Conservation (phyloP, 1,140 invertebrate genomes). For the Cydia amplana region DNA sequence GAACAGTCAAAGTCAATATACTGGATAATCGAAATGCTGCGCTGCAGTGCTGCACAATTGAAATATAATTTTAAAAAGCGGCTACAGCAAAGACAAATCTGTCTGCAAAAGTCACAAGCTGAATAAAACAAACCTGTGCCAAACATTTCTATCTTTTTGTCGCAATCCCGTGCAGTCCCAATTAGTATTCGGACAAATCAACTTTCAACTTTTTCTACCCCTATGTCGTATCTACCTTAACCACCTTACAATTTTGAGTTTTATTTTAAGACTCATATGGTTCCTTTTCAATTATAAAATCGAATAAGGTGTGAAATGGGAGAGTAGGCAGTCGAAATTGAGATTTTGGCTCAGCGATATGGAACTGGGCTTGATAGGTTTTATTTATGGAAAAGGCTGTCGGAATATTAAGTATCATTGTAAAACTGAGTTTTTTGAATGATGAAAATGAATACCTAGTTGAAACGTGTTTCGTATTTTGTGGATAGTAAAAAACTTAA, state of each 20-base stretch:
- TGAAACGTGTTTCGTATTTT: neutral
- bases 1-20: too few species aligned
- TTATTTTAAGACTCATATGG: neutral
- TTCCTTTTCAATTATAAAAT: neutral
- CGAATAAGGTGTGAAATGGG: neutral
- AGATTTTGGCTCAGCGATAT: conserved; percentile 15
- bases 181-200: conserved; percentile 19
- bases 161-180: conserved; percentile 23
- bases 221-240: neutral
- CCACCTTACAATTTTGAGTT: neutral
- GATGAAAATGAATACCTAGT: neutral
- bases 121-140: conserved; percentile 9
- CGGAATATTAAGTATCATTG: neutral
- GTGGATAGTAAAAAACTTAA: too few species aligned
- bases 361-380: conserved; percentile 9
- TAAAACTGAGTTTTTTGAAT: neutral
- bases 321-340: conserved; percentile 4
- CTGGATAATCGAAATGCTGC: too few species aligned
- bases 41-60: neutral
- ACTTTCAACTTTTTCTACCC: conserved; percentile 3
- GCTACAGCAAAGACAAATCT: neutral
- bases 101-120: neutral
- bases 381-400: conserved; percentile 26
- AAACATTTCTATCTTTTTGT: conserved; percentile 19
- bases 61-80: neutral